Evolutionary conservation across 2,888 invertebrate species (phyloP).

Genomic region (Elysia crispata): DNA sequence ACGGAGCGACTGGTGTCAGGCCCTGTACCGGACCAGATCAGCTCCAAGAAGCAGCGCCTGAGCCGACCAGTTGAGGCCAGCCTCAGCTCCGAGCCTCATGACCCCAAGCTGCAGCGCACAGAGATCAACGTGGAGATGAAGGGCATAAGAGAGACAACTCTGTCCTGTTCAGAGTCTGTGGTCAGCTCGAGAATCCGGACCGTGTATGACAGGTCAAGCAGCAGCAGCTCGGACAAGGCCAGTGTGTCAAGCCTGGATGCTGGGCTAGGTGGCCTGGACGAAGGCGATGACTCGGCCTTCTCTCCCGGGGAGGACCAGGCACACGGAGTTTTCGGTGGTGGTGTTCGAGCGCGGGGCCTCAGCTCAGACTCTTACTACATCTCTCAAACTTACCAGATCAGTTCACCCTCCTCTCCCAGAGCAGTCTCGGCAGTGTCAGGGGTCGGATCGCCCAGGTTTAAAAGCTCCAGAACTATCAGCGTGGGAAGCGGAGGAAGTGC

Average conservation of each 20-base stretch:
- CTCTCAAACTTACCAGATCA: conserved; percentile 40
- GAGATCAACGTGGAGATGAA: conserved; percentile 43
- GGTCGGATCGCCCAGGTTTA: conserved; percentile 27
- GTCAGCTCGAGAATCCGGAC: conserved; percentile 33
- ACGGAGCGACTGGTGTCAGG: conserved; percentile 18
- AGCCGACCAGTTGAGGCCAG: not conserved
- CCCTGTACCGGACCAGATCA: conserved; percentile 31
- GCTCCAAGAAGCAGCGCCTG: conserved; percentile 15
- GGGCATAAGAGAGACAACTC: conserved; percentile 31
- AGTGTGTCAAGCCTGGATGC: not conserved
- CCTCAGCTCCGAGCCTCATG: not conserved
- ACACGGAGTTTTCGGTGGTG: not conserved
- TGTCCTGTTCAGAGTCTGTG: conserved; percentile 10
- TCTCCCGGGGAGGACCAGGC: not conserved
- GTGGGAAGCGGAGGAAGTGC: not conserved
- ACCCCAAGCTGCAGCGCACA: conserved; percentile 5
- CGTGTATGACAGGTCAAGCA: conserved; percentile 29
- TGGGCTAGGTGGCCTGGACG: not conserved
- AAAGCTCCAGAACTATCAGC: conserved; percentile 33
- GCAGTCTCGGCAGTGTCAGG: conserved; percentile 24
- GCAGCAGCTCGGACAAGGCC: conserved; percentile 23
- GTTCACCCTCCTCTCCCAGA: not conserved
- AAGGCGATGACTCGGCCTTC: not conserved
- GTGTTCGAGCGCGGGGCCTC: not conserved
- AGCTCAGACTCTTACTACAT: conserved; percentile 42